A percentile compares a stretch with the other conserved stretches of the same genome.
phyloP scores from a whole-genome alignment of 37 sponge, comb jelly and placozoan species.

The Beroe forskalii region DNA sequence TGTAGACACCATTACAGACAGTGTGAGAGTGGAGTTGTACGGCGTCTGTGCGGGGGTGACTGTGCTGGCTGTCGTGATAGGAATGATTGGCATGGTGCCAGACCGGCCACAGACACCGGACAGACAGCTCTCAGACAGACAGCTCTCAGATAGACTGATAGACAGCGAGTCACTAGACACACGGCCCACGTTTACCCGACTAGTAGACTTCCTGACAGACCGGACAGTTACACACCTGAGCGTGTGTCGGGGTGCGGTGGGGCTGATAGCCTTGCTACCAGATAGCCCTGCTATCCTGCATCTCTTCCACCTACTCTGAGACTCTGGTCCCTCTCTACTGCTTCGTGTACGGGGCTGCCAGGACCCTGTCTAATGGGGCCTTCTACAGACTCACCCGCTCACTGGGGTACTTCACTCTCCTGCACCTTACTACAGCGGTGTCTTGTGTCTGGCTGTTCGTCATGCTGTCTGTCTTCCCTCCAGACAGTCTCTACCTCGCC shows the following conservation, averaged over 20 bases:
- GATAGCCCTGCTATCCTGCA: background rate
- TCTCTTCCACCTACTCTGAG: background rate
- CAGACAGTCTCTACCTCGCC: background rate
- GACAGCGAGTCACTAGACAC: background rate
- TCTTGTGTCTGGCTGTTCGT: background rate
- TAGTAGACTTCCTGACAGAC: background rate
- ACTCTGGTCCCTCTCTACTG: background rate
- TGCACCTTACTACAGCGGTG: background rate
- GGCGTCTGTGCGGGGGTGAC: background rate
- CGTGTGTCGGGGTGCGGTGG: background rate
- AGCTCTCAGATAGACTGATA: background rate
- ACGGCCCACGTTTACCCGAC: background rate
- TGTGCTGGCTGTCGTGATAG: background rate
- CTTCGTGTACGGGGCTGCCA: background rate
- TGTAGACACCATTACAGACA: background rate
- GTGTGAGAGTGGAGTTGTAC: background rate
- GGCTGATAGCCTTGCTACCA: background rate
- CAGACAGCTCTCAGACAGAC: too few species aligned
- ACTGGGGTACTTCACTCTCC: background rate
- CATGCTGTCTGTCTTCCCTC: background rate
- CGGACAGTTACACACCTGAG: background rate
- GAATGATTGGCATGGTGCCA: background rate
- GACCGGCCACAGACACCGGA: background rate
- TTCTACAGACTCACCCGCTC: background rate
- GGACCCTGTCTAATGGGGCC: background rate